Base-by-base conservation (phyloP, 2,888 invertebrate species). In the Eristalis pertinax region DNA sequence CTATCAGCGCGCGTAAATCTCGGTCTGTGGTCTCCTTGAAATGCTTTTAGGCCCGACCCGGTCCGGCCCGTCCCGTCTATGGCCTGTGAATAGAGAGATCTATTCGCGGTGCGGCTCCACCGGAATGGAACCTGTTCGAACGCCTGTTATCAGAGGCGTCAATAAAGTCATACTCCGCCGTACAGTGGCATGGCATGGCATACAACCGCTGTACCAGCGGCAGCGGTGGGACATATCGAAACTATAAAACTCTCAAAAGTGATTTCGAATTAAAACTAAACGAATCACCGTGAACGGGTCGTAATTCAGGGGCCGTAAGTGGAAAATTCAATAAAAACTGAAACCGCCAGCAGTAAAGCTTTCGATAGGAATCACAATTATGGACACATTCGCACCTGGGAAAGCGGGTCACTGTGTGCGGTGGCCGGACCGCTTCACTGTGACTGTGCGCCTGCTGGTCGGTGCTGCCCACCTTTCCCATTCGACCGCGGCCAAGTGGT, bases 111-210 rank as follows among this genome's bases (percentile, higher is more conserved):
- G 11, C 32, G 35, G 29, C 22, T 24, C 56, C 58, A 70, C 1
- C 29, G 19, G 50, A 26, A 41, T 43, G 41, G 64, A 82, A 82
- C 83, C 60, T 32, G 78, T 86, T 84, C 73, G 32, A 80, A 81
- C 84, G 80, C 43, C 82, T 62, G 26, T 70, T 78, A 83, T 78
- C 78, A 67, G 68, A 83, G 86, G 86, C 78, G 86, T 86, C 83
- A 86, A 78, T 86, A 83, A 78, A 75, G 63, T 70, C 70, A 65
- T 74, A 82, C 76, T 62, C 82, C 70, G 78, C 75, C 70, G 29
- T 74, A 15, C 60, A 29, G 56, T 19, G 13, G 29, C 56, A 64
- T 32, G 68, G 58, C 75, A 58, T 22, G 41, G 58, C 50, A 70
- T 75, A 79, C 75, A 64, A 56, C 62, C 56, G 62, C 24, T 32